Evolutionary conservation across 2,113 vertebrate species (phyloP).

Genomic region (Leucopsar rothschildi): DNA sequence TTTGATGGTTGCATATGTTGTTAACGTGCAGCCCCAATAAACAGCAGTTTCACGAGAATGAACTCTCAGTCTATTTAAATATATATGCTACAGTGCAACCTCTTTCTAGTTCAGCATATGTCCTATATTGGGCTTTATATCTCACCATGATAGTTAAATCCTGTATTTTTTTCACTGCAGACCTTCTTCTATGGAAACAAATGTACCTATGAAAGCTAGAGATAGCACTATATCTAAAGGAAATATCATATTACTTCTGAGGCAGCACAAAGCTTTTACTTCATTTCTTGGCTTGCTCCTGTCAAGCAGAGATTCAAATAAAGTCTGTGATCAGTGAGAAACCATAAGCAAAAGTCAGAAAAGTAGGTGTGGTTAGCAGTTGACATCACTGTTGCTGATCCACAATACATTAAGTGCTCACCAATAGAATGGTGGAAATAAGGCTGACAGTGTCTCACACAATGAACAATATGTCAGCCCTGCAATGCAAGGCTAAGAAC

Average conservation of each 20-base stretch:
- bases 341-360: neutral
- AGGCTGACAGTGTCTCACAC: neutral
- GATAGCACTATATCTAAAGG: neutral
- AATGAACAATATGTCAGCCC: neutral
- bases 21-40: neutral
- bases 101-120: neutral
- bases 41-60: neutral
- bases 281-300: neutral
- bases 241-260: neutral
- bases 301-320: neutral
- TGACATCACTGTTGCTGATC: neutral
- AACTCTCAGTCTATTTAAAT: slow-evolving; percentile 5
- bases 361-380: neutral
- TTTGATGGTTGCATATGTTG: slow-evolving; percentile 41
- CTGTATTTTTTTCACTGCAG: neutral
- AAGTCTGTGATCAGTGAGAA: neutral
- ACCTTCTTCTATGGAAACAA: neutral
- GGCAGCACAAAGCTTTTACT: neutral
- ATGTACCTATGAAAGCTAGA: neutral
- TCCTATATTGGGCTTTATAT: neutral
- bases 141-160: neutral
- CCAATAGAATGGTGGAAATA: neutral
- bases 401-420: neutral
- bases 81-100: neutral
- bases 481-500: neutral